Base-by-base conservation (phyloP, 92 coral and sea anemone species). In the Actinernus sp. region DNA sequence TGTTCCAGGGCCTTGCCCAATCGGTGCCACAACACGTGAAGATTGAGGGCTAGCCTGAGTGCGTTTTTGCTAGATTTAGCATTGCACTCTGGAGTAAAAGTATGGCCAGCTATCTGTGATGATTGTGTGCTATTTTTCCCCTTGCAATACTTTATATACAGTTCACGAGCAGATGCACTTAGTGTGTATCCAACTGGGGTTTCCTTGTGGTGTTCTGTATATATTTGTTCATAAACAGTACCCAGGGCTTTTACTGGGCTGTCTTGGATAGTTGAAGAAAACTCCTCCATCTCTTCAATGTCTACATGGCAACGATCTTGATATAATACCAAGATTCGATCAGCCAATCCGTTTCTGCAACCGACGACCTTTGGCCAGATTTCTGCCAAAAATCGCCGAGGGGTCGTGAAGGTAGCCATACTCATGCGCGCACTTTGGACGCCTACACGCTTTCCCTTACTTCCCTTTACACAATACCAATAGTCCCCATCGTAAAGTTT, bases 391-490 rank as follows among this genome's bases (percentile, higher is more conserved):
- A 74, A 74, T 23, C 76, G 2, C 10, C 62, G 41, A 13, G 82
- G 77, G 13, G 77, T 65, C 2, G 82, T 76, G 23, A 49, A 73
- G 14, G 62, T 54, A 2, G 63, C 28, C 40, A 68, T 53, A 24
- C 41, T 32, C 54, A 54, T 41, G n/a, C 53, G 25, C 12, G 76
- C 81, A 62, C 61, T 49, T 33, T 62, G 64, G 20, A 73, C 60
- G 2, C 68, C 83, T 3, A 67, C 59, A 3, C 68, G 76, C 33
- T 75, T 75, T 20, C 82, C 85, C 22, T 49, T 57, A 38, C 58
- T 76, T 20, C 88, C 88, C 40, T 64, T 81, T 4, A 74, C 74
- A 1, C 33, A 1, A 21, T 81, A 81, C 83, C 61, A 55, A 31
- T 27, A 25, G 18, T 57, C 76, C 0, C 77, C 69, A 32, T 65